A percentile compares a stretch with the other conserved stretches of the same genome.
These are phyloP conservation scores for Pristionchus japonicus DNA, from an alignment of 2,888 invertebrate genomes.

Conservation along the genomic window DNA sequence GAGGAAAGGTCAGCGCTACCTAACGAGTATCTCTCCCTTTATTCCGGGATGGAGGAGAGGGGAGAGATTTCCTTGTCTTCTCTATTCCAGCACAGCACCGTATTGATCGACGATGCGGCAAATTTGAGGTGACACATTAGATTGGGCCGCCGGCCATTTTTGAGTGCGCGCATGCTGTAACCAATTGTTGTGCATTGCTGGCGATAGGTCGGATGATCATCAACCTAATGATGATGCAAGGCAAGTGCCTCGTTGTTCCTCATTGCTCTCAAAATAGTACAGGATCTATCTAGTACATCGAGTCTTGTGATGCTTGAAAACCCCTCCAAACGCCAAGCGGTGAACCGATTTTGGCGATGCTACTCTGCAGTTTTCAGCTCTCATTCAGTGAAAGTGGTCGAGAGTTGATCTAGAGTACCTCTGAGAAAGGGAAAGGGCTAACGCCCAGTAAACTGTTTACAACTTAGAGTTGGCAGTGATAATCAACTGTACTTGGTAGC, in stretches of 20 bases:
- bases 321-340: background rate
- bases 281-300: too few species aligned
- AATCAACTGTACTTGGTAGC: background rate
- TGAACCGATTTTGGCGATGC: background rate
- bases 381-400: background rate
- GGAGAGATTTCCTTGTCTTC: constrained; percentile 26
- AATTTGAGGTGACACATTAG: constrained; percentile 19
- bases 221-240: too few species aligned
- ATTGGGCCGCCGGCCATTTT: background rate
- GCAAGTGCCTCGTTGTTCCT: too few species aligned
- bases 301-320: background rate
- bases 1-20: background rate
- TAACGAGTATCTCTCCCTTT: constrained; percentile 22
- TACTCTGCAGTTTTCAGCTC: background rate
- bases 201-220: too few species aligned
- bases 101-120: constrained; percentile 18
- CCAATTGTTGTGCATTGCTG: background rate
- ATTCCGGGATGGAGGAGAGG: background rate
- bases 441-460: background rate
- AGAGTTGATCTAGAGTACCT: background rate
- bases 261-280: too few species aligned
- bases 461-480: background rate
- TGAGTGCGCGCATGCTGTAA: background rate
- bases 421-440: background rate
- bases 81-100: background rate